Evolutionary conservation across 2,113 vertebrate genomes (phyloP).

Genomic region (Pygathrix nemaeus): DNA sequence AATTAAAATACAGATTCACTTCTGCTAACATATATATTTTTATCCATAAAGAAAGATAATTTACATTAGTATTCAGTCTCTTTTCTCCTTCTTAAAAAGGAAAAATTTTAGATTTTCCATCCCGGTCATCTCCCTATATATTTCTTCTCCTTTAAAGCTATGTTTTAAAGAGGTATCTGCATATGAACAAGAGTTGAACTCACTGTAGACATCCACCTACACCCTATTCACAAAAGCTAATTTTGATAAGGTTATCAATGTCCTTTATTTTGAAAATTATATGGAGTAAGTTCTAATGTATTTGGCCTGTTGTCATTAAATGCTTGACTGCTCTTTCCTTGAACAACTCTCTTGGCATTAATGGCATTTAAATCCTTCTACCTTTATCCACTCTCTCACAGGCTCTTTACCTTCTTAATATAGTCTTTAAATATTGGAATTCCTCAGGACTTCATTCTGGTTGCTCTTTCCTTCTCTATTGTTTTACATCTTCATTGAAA

Average conservation of each 20-base stretch:
- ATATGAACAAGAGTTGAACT: not conserved
- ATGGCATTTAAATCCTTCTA: not conserved
- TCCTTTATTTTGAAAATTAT: not conserved
- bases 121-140: not conserved
- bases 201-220: not conserved
- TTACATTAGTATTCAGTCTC: not conserved
- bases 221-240: not conserved
- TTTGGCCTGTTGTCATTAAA: not conserved
- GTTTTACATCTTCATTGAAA: not conserved
- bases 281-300: not conserved
- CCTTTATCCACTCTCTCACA: not conserved
- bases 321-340: not conserved
- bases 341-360: not conserved
- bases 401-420: not conserved
- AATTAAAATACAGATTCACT: slow-evolving; percentile 4
- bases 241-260: not conserved
- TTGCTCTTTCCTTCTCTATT: not conserved
- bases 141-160: not conserved
- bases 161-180: not conserved
- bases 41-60: not conserved
- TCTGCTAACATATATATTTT: not conserved
- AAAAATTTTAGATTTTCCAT: not conserved
- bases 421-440: not conserved
- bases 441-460: not conserved
- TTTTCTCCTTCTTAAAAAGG: not conserved